These are phyloP conservation scores for Redunca redunca DNA, from an alignment of 2,113 vertebrate species.

Conservation along the genomic window DNA sequence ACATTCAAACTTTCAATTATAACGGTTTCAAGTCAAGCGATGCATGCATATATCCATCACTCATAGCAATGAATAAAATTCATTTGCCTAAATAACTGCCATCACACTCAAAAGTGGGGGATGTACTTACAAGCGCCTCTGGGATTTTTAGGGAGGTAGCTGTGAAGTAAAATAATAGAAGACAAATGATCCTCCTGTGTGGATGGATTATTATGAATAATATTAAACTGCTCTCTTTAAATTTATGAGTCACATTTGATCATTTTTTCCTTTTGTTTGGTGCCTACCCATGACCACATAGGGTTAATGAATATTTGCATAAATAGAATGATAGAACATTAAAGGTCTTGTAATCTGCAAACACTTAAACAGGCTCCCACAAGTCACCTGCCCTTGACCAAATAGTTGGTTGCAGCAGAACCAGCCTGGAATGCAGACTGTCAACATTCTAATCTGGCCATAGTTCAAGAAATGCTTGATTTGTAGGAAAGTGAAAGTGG, in stretches of 20 bases:
- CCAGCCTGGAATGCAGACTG: neutral
- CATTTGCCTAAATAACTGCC: neutral
- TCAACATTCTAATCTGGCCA: neutral
- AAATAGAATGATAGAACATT: neutral
- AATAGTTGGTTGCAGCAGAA: neutral
- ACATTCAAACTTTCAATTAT: neutral
- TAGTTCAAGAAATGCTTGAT: neutral
- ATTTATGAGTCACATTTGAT: neutral
- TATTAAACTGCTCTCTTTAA: neutral
- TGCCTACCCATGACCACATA: neutral
- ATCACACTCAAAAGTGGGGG: neutral
- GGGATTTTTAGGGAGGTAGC: neutral
- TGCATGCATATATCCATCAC: neutral
- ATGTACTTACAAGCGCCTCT: neutral
- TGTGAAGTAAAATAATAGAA: constrained; percentile 14
- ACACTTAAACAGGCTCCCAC: neutral
- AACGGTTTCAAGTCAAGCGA: neutral
- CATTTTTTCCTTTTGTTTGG: neutral
- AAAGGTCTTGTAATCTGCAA: neutral
- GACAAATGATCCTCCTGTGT: neutral
- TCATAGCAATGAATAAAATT: constrained; percentile 15
- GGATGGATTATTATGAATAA: neutral
- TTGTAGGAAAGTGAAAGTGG: neutral
- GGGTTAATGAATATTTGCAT: constrained; percentile 16
- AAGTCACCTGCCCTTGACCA: neutral